Percentiles rank a stretch among this genome's conserved stretches.
Conservation (phyloP, 2,888 invertebrate species). For the Galerucella calmariensis region DNA sequence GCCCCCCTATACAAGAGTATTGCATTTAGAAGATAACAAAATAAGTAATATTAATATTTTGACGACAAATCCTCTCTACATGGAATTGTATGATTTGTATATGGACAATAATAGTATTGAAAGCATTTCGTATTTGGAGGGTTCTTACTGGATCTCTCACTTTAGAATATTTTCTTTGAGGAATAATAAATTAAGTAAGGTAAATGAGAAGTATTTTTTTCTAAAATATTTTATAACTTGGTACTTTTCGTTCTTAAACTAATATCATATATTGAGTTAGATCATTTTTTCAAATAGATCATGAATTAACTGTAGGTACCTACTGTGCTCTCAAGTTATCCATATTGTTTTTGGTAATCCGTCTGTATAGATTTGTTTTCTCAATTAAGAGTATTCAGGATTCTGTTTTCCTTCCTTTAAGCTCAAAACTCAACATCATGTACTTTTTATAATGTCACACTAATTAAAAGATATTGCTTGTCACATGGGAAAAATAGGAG, state of each 20-base stretch:
- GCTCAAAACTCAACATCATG: too few relatives aligned
- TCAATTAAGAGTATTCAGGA: too few relatives aligned
- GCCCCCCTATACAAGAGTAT: slow-evolving; percentile 74
- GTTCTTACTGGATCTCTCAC: slow-evolving; percentile 80
- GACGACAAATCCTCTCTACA: slow-evolving; percentile 74
- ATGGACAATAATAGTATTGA: slow-evolving; percentile 80
- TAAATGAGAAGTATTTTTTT: slow-evolving; percentile 57
- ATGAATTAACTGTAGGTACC: too few relatives aligned
- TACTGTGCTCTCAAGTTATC: too few relatives aligned
- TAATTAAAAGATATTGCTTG: too few relatives aligned
- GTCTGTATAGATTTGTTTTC: too few relatives aligned
- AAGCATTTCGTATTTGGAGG: slow-evolving; percentile 76
- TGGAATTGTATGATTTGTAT: slow-evolving; percentile 76
- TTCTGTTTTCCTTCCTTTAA: too few relatives aligned
- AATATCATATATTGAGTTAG: background rate
- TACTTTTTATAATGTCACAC: too few relatives aligned
- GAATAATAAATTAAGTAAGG: slow-evolving; percentile 79
- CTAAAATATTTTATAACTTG: too few relatives aligned
- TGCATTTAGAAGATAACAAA: slow-evolving; percentile 73
- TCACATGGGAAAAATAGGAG: too few relatives aligned
- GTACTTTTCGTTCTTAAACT: background rate
- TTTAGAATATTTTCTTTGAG: slow-evolving; percentile 83
- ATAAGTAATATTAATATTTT: slow-evolving; percentile 73
- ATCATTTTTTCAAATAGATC: too few relatives aligned
- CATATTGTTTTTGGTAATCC: too few relatives aligned